Conservation (phyloP, 2,797 vertebrate genomes). For the Anisognathus igniventris region DNA sequence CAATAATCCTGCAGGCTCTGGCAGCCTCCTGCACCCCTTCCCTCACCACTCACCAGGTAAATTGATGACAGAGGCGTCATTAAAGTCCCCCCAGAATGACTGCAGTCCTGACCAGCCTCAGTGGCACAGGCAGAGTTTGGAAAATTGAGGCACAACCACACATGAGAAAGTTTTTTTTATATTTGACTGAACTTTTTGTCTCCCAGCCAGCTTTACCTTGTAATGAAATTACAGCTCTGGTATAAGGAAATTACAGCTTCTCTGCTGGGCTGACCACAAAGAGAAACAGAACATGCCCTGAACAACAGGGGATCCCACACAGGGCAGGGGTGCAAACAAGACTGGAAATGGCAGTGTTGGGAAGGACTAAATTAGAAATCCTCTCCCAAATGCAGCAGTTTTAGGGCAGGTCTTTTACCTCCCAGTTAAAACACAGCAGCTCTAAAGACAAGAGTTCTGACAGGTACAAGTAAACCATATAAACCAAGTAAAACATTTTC, state of each 20-base stretch:
- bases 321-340: not conserved
- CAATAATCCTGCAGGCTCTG: not conserved
- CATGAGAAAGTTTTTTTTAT: not conserved
- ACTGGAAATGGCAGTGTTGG: not conserved
- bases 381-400: not conserved
- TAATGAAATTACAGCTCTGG: not conserved
- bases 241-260: slow-evolving; percentile 3
- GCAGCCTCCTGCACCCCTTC: not conserved
- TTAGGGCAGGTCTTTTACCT: not conserved
- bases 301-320: not conserved
- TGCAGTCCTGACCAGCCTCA: not conserved
- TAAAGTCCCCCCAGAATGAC: not conserved
- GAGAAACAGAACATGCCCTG: not conserved
- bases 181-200: not conserved
- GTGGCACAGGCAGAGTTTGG: not conserved
- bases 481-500: not conserved
- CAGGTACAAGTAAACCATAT: not conserved
- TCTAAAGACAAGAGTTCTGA: not conserved
- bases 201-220: not conserved
- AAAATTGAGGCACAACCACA: not conserved
- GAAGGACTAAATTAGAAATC: not conserved
- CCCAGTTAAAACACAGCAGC: not conserved
- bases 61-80: not conserved
- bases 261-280: not conserved
- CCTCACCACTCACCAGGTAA: not conserved